phyloP scores from a whole-genome alignment of 2,113 vertebrate species.

The Danio rerio region DNA sequence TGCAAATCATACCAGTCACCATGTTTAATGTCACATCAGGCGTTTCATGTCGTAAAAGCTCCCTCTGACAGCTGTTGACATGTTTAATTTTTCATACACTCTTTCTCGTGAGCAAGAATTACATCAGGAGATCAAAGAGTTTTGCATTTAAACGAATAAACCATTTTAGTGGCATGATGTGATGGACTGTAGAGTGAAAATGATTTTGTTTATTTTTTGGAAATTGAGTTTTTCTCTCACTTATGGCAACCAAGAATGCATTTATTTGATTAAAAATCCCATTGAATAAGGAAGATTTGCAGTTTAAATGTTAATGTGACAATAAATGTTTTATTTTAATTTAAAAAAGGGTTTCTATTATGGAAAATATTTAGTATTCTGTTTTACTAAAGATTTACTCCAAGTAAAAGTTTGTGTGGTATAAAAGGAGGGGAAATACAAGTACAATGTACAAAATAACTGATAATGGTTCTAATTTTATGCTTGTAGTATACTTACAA shows the following conservation, averaged over 20 bases:
- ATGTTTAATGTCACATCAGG: conserved; percentile 3
- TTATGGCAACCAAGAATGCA: no score
- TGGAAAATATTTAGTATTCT: no score
- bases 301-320: no score
- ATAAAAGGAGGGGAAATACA: no score
- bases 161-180: neutral
- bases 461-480: neutral
- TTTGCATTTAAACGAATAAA: neutral
- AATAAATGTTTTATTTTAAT: no score
- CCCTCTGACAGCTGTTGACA: neutral
- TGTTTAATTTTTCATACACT: neutral
- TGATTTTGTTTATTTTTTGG: neutral
- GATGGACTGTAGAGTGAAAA: neutral
- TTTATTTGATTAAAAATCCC: no score
- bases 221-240: no score
- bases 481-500: neutral
- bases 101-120: neutral
- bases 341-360: no score
- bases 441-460: no score
- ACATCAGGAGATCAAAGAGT: neutral
- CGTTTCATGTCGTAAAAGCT: neutral
- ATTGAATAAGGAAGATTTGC: no score
- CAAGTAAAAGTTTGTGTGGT: no score
- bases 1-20: neutral
- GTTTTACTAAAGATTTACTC: no score